Conservation (phyloP, 2,888 invertebrate genomes). For the Zonitis immaculata region DNA sequence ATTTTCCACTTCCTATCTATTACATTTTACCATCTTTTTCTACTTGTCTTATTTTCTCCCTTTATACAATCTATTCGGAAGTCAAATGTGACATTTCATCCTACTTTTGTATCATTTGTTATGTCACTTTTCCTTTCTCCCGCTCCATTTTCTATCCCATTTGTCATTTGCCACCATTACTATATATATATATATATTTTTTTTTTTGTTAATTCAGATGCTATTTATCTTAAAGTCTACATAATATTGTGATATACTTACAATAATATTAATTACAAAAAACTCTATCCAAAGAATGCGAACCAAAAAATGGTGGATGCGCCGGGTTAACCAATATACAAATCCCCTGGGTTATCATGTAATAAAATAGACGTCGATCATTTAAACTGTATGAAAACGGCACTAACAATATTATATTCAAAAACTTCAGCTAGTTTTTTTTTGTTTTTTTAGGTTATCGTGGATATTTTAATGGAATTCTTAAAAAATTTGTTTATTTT, state of each 20-base stretch:
- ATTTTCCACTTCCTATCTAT: neutral
- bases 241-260: neutral
- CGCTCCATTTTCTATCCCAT: neutral
- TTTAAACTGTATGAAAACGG: no score
- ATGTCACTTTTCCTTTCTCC: neutral
- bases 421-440: no score
- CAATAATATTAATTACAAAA: neutral
- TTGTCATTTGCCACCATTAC: neutral
- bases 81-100: neutral
- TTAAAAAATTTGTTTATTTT: slow-evolving; percentile 5
- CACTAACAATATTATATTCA: no score
- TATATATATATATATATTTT: no score
- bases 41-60: neutral
- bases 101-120: neutral
- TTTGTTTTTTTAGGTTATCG: neutral
- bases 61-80: neutral
- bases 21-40: neutral
- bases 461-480: slow-evolving; percentile 9
- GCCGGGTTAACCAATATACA: neutral
- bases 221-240: neutral
- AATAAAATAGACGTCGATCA: no score
- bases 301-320: slow-evolving; percentile 1
- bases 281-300: neutral
- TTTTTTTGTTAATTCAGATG: neutral
- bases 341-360: no score